phyloP scores from a whole-genome alignment of 2,113 vertebrate genomes.

The Apteryx mantelli region DNA sequence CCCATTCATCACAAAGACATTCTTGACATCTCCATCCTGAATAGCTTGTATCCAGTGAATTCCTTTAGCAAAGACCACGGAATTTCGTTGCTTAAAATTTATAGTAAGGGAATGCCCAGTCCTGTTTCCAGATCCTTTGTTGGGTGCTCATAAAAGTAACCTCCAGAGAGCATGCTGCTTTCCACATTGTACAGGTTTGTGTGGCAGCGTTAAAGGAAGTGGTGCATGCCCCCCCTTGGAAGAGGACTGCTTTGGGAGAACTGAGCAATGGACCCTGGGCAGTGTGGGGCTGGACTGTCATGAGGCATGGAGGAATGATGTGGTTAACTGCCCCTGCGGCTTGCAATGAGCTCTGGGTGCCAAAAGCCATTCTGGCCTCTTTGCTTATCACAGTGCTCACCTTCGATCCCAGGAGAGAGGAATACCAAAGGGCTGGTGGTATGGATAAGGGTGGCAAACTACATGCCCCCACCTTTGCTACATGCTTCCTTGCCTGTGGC shows the following conservation, averaged over 20 bases:
- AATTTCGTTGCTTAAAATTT: slow-evolving; percentile 3
- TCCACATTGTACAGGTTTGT: background rate
- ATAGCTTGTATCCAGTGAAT: background rate
- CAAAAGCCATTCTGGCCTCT: background rate
- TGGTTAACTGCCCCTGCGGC: background rate
- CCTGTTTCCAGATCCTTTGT: background rate
- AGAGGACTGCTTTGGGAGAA: background rate
- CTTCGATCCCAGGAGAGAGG: background rate
- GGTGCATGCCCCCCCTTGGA: background rate
- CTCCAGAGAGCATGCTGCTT: background rate
- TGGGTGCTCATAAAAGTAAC: background rate
- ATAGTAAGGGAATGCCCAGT: background rate
- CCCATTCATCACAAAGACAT: background rate
- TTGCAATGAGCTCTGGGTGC: accelerated
- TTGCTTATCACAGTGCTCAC: background rate
- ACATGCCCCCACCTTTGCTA: accelerated
- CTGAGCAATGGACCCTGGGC: background rate
- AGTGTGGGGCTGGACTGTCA: background rate
- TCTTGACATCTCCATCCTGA: background rate
- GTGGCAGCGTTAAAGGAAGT: background rate
- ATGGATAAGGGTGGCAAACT: background rate
- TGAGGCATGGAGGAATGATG: background rate
- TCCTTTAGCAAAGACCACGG: background rate
- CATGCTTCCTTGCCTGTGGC: background rate
- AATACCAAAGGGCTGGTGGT: accelerated